A percentile compares a stretch with the other conserved stretches of the same genome.
Evolutionary conservation across 2,113 vertebrate genomes (phyloP).

Genomic region (Scytalopus superciliaris): DNA sequence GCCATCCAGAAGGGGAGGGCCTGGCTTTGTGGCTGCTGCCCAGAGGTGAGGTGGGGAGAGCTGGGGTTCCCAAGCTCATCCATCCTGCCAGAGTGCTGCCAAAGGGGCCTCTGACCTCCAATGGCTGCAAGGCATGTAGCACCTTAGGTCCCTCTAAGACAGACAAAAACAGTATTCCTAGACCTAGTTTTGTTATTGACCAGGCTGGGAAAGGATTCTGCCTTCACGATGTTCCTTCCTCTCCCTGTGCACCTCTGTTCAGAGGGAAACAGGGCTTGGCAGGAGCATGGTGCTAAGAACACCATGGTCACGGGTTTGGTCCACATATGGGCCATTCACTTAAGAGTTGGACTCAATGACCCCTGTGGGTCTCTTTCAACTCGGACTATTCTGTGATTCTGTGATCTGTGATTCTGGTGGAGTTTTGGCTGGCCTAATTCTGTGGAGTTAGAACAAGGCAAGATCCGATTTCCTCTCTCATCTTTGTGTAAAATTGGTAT

Average conservation of each 20-base stretch:
- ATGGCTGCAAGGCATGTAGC: background rate
- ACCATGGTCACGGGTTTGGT: background rate
- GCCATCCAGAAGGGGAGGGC: background rate
- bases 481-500: background rate
- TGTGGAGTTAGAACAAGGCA: background rate
- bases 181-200: background rate
- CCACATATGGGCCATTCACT: background rate
- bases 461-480: background rate
- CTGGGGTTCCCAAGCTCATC: background rate
- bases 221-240: background rate
- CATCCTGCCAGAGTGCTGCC: background rate
- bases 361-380: background rate
- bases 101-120: background rate
- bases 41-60: background rate
- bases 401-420: background rate
- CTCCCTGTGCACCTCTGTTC: background rate
- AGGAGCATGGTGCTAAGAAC: background rate
- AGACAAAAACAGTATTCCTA: background rate
- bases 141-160: background rate
- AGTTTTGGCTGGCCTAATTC: background rate
- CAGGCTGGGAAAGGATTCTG: background rate
- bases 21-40: background rate
- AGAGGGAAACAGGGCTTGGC: background rate
- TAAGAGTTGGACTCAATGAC: background rate
- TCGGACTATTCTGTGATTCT: background rate